These are phyloP conservation scores for Microcebus tavaratra DNA, from an alignment of 2,113 vertebrate genomes.

Conservation along the genomic window DNA sequence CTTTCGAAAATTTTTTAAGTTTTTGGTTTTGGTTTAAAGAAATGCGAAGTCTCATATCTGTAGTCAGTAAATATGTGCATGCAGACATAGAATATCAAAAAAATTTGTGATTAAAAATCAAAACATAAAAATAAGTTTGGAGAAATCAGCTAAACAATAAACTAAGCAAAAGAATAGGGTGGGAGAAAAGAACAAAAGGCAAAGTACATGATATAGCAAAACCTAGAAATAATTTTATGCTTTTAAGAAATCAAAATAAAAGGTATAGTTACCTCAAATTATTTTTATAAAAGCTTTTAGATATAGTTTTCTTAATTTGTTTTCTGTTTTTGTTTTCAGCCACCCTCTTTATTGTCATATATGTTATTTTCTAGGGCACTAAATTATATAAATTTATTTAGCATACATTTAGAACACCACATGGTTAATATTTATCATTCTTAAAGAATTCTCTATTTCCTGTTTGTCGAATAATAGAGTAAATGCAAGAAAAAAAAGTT, in stretches of 20 bases:
- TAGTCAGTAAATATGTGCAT: background rate
- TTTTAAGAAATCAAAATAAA: background rate
- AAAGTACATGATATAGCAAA: background rate
- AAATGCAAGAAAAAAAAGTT: background rate
- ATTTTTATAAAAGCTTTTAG: background rate
- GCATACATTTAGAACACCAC: background rate
- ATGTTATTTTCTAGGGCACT: conserved; percentile 11
- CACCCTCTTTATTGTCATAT: background rate
- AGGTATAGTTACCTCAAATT: background rate
- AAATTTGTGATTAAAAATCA: background rate
- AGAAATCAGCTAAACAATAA: background rate
- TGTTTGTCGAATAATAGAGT: background rate
- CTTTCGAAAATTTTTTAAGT: background rate
- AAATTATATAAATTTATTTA: background rate
- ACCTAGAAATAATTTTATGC: background rate
- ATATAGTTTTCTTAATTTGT: background rate
- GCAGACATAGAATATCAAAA: background rate
- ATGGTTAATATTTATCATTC: background rate
- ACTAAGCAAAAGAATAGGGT: background rate
- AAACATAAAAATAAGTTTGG: background rate
- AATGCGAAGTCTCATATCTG: background rate
- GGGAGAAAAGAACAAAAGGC: background rate
- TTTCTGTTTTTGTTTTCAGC: background rate
- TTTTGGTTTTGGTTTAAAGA: background rate
- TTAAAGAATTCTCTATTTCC: background rate